Base-by-base conservation (phyloP, 2,797 vertebrate species). In the Sebastes steindachneri region DNA sequence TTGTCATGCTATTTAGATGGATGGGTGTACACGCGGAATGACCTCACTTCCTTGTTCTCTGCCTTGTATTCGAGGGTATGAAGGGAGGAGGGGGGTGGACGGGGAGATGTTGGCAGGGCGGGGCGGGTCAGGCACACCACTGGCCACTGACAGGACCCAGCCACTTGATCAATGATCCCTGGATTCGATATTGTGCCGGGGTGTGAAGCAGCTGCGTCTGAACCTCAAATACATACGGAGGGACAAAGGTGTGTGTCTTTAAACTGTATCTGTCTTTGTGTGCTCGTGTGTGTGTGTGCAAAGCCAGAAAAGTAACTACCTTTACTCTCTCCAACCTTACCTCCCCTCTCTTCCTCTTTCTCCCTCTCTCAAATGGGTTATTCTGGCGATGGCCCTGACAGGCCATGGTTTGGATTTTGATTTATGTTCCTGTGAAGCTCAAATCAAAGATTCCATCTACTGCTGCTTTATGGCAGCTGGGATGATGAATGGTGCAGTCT, bases 371-470 rank as follows among this genome's bases (percentile, higher is more conserved):
- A 97, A 96, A 97, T 98, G 97, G 97, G 96, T 98, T 98, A 98
- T 97, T 97, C 96, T 96, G 96, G 97, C 97, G 97, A 99, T 98
- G 97, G 96, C 96, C 97, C 95, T 98, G 97, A 98, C 97, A 98
- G 97, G 97, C 96, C 96, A 95, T 97, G 97, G 97, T 98, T 98
- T 98, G 97, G 97, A 97, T 98, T 99, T 99, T 99, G 98, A 99
- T 99, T 98, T 99, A 99, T 99, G 98, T 98, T 98, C 97, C 97
- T 97, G 97, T 98, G 97, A 99, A 99, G 97, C 97, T 99, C 98
- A 99, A 99, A 99, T 99, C 98, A 99, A 99, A 99, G 98, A 99
- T 98, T 98, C 97, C 98, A 99, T 98, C 98, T 99, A 98, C 97
- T 98, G 97, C 98, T 98, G 98, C 97, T 99, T 98, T 97, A 98